These are phyloP conservation scores for Phenganax marumi DNA, from an alignment of 92 coral and sea anemone genomes.

Conservation along the genomic window DNA sequence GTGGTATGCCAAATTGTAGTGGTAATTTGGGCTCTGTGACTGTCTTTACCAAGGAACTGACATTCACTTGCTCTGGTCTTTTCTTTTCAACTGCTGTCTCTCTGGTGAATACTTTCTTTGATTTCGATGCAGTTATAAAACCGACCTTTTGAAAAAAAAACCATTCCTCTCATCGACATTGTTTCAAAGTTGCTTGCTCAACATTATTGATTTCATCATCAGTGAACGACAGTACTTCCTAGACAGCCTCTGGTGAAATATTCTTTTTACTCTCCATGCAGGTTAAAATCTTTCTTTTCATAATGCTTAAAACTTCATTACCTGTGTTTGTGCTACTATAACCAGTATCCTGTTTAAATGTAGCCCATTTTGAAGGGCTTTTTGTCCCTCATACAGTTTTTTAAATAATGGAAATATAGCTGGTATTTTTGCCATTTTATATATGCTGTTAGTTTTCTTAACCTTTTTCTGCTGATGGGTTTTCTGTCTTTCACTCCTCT, in stretches of 20 bases:
- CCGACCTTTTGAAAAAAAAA: not conserved
- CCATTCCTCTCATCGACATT: slow-evolving; percentile 1
- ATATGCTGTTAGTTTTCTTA: slow-evolving; percentile 57
- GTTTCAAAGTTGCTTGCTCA: not conserved
- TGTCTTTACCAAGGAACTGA: not conserved
- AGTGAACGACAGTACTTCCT: not conserved
- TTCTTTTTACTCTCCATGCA: not conserved
- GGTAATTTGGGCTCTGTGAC: not conserved
- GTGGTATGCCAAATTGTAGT: not conserved
- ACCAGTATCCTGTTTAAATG: not conserved
- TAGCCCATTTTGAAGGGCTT: not conserved
- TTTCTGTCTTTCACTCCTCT: slow-evolving; percentile 51
- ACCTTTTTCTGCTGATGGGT: too few species aligned
- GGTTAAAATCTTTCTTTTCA: not conserved
- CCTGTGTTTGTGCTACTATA: not conserved
- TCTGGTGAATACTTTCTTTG: slow-evolving; percentile 1
- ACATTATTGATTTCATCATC: slow-evolving; percentile 1
- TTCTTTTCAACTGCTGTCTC: not conserved
- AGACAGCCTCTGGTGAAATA: not conserved
- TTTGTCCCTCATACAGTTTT: not conserved
- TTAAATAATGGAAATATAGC: not conserved
- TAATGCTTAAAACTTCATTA: not conserved
- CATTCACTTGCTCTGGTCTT: not conserved
- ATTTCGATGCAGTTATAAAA: slow-evolving; percentile 10
- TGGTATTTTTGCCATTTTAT: not conserved